Percentiles rank a stretch among this genome's conserved stretches.
phyloP scores from a whole-genome alignment of 2,113 vertebrate genomes.

The Plestiodon gilberti region DNA sequence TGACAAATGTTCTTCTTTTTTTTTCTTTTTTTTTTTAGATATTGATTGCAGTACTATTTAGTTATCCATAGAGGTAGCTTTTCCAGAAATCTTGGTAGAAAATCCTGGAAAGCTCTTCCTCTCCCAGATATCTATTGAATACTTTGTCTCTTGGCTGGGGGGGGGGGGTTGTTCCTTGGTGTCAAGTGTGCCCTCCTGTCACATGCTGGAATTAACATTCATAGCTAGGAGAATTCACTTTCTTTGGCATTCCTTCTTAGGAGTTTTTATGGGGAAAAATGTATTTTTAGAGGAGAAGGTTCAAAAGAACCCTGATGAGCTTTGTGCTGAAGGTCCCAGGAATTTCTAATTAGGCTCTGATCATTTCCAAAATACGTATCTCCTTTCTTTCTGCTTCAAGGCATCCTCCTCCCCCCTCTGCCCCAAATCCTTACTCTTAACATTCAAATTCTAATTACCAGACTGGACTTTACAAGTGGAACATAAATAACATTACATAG shows the following conservation, averaged over 20 bases:
- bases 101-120: too few relatives aligned
- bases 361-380: conserved; percentile 13
- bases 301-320: background rate
- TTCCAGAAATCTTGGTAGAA: too few relatives aligned
- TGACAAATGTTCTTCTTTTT: too few relatives aligned
- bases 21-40: too few relatives aligned
- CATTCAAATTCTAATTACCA: conserved; percentile 54
- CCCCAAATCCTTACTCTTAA: conserved; percentile 27
- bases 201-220: background rate
- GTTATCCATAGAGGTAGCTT: too few relatives aligned
- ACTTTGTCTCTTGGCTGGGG: too few relatives aligned
- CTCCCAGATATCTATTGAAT: too few relatives aligned
- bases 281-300: background rate
- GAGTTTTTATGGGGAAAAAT: background rate
- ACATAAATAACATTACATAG: conserved; percentile 74
- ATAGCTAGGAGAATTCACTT: background rate
- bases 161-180: too few relatives aligned
- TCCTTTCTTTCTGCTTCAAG: conserved; percentile 30
- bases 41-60: too few relatives aligned
- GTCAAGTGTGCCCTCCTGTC: background rate
- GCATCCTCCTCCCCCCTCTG: background rate
- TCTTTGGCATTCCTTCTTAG: background rate
- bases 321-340: background rate
- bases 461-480: conserved; percentile 67
- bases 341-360: background rate